Conservation (phyloP, 2,888 invertebrate species). For the Xanthorhoe designata region DNA sequence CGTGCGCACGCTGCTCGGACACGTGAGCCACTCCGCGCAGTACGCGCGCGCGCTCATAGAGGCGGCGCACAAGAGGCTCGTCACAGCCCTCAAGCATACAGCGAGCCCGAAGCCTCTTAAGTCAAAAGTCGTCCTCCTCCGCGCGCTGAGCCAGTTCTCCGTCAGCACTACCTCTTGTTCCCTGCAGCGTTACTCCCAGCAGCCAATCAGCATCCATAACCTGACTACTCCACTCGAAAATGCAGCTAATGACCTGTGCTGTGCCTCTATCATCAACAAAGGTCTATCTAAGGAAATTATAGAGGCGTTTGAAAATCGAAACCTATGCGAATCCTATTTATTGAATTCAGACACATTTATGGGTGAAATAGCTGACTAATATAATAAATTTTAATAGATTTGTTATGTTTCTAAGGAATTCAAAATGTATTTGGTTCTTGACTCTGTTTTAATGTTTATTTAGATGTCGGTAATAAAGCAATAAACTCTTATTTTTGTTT, state of each 20-base stretch:
- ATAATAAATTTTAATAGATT: background rate
- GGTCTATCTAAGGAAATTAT: constrained; percentile 53
- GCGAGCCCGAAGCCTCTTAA: constrained; percentile 43
- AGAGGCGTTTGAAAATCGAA: constrained; percentile 52
- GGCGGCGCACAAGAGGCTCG: constrained; percentile 52
- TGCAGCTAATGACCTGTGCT: constrained; percentile 33
- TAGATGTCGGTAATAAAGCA: background rate
- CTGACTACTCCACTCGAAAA: constrained; percentile 40
- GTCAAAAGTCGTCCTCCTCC: constrained; percentile 54
- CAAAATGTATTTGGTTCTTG: background rate
- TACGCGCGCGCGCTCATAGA: constrained; percentile 59
- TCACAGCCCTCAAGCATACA: constrained; percentile 42
- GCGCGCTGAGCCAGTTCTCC: constrained; percentile 39
- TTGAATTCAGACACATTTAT: constrained; percentile 51
- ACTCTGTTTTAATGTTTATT: background rate
- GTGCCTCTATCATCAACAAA: constrained; percentile 57
- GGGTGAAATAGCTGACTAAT: constrained; percentile 13
- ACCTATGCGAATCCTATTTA: constrained; percentile 61
- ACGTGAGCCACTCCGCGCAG: constrained; percentile 61
- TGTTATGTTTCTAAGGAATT: background rate
- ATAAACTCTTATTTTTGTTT: background rate
- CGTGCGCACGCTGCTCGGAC: constrained; percentile 55
- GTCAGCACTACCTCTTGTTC: constrained; percentile 18
- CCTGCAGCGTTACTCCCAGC: constrained; percentile 46
- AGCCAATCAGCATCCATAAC: constrained; percentile 48